Evolutionary conservation across 2,113 vertebrate species (phyloP), one percentile per base, ranked within the genome.

Genomic region (Halcyon malimbica): DNA sequence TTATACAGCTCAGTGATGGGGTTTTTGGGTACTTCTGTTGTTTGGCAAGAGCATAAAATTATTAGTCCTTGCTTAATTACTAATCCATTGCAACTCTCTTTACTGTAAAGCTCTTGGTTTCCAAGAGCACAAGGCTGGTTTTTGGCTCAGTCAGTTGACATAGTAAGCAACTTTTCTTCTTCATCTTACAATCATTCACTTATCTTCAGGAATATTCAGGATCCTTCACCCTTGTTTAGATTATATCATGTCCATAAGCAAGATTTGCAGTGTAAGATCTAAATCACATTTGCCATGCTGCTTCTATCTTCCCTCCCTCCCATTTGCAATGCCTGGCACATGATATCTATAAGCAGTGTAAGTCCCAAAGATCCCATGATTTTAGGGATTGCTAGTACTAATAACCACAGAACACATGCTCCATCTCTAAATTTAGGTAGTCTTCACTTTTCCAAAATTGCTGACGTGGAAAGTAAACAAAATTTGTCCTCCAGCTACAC

Each of bases 401-500:
- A 14, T 48, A 44, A 62, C 74, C 41, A 77, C 54, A 87, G 25
- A 60, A 83, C n/a, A 69, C n/a, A 44, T 0, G 2, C 9, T 62
- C 41, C 9, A 18, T 11, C 7, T 70, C 24, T 21, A 6, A 5
- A 39, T 65, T 26, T 39, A 41, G 5, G 56, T 3, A 19, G 26
- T 33, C 48, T 74, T 81, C 67, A 57, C 39, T 69, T 83, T 39
- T 28, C 44, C 74, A 60, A 93, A 83, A 62, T 35, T 63, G 41
- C 50, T 56, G 76, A 74, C 50, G 65, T 78, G 33, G 83, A 69
- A 94, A 90, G 71, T 20, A 56, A 85, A 96, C 68, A 46, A 29
- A 76, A 81, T 94, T 79, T 95, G 90, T 91, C 96, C 91, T 97
- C 96, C 95, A 96, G 89, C 91, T 28, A 24, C 33, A 39, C 63